These are phyloP conservation scores for Caenorhabditis doughertyi DNA, from an alignment of 2,888 invertebrate genomes.

Conservation along the genomic window DNA sequence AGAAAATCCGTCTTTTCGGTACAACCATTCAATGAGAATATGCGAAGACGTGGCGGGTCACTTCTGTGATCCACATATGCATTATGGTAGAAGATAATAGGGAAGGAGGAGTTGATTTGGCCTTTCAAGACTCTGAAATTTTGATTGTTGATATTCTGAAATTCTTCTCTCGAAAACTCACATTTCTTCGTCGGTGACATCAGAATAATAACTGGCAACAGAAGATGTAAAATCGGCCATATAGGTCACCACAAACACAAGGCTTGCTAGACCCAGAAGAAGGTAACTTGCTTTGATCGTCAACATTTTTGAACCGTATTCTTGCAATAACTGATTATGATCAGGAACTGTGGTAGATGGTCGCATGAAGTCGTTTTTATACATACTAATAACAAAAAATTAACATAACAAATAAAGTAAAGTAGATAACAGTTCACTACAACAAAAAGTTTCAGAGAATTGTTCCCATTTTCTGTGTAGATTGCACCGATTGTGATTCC, in stretches of 20 bases:
- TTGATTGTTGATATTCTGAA: neutral
- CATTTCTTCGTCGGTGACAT: neutral
- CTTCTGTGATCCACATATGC: constrained; percentile 23
- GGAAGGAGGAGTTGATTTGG: constrained; percentile 25
- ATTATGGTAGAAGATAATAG: constrained; percentile 17
- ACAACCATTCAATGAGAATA: constrained; percentile 37
- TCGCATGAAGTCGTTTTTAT: too few species aligned
- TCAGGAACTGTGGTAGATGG: too few species aligned
- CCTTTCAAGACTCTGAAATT: constrained; percentile 6
- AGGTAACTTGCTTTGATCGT: neutral
- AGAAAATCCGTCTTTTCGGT: constrained; percentile 8
- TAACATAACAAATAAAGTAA: too few species aligned
- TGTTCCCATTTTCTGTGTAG: too few species aligned
- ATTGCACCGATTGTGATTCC: too few species aligned
- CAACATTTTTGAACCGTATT: too few species aligned
- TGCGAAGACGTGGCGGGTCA: constrained; percentile 11
- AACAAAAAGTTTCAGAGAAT: too few species aligned
- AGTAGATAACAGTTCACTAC: too few species aligned
- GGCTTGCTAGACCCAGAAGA: neutral
- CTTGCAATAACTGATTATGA: too few species aligned
- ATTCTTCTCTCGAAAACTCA: neutral
- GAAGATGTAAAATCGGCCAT: neutral
- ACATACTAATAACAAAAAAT: too few species aligned
- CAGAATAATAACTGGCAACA: neutral
- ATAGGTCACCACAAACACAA: neutral